Evolutionary conservation across 2,888 invertebrate genomes (phyloP).

Genomic region (Crematogaster levior): DNA sequence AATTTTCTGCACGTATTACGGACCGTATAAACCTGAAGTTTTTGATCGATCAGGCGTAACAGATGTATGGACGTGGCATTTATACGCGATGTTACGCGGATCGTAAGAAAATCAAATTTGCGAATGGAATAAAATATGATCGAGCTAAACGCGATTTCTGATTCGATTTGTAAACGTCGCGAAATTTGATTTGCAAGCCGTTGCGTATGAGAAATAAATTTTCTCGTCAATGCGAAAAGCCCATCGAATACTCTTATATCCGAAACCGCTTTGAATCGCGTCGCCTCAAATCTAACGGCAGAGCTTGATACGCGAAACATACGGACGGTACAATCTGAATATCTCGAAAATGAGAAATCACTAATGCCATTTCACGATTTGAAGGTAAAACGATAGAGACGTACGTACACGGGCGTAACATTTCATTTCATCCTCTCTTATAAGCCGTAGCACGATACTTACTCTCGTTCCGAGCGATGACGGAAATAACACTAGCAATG

Average conservation of each 20-base stretch:
- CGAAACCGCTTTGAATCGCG: neutral
- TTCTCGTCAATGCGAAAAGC: neutral
- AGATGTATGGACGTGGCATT: neutral
- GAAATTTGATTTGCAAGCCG: constrained; percentile 46
- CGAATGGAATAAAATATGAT: constrained; percentile 15
- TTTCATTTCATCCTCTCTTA: constrained; percentile 21
- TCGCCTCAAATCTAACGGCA: neutral
- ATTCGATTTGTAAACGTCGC: constrained; percentile 43
- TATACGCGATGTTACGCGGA: neutral
- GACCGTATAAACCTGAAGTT: neutral
- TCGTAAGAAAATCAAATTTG: constrained; percentile 18
- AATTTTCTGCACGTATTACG: neutral
- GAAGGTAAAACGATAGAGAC: neutral
- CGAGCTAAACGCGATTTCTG: constrained; percentile 27
- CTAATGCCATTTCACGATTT: constrained; percentile 14
- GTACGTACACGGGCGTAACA: neutral
- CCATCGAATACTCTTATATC: neutral
- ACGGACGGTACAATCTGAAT: neutral
- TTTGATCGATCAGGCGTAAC: constrained; percentile 21
- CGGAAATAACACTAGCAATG: neutral
- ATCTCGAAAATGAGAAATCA: constrained; percentile 1
- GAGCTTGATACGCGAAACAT: constrained; percentile 10
- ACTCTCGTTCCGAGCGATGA: neutral
- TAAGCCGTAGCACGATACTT: neutral
- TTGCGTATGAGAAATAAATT: constrained; percentile 48